Percentiles rank a stretch among this genome's conserved stretches.
Conservation (phyloP, 2,797 vertebrate genomes). For the Atherinosoma microstoma region DNA sequence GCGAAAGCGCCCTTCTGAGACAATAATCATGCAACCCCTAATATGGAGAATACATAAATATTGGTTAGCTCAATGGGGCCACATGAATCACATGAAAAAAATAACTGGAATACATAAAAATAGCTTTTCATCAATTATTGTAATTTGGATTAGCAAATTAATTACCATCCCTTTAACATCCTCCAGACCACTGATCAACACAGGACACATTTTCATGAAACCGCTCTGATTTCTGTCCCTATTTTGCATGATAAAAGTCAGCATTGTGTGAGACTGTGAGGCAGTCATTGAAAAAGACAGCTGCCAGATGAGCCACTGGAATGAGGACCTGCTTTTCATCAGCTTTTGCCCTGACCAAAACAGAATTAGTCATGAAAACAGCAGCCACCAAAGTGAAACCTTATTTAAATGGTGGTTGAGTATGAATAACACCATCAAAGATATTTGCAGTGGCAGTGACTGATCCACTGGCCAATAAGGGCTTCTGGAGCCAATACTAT, state of each 20-base stretch:
- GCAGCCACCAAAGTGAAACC: no score
- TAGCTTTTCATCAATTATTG: constrained; percentile 5
- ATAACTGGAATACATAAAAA: not conserved
- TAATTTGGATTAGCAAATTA: not conserved
- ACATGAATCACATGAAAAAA: not conserved
- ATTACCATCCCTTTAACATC: not conserved
- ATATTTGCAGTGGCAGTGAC: no score
- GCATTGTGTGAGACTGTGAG: not conserved
- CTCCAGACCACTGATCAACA: not conserved
- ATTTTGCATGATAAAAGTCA: constrained; percentile 22
- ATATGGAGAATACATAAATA: constrained; percentile 7
- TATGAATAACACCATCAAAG: no score
- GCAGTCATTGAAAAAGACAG: not conserved
- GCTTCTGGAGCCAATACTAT: no score
- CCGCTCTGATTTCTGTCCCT: constrained; percentile 31
- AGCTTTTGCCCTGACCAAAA: not conserved
- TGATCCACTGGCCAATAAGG: no score
- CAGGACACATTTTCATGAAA: not conserved
- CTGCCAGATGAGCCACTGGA: not conserved
- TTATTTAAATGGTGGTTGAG: no score
- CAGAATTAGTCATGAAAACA: no score
- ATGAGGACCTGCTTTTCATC: not conserved
- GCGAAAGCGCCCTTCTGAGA: not conserved
- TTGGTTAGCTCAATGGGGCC: no score
- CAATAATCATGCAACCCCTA: not conserved